Conservation (phyloP, 2,113 vertebrate species). For the Rhagologus leucostigma region DNA sequence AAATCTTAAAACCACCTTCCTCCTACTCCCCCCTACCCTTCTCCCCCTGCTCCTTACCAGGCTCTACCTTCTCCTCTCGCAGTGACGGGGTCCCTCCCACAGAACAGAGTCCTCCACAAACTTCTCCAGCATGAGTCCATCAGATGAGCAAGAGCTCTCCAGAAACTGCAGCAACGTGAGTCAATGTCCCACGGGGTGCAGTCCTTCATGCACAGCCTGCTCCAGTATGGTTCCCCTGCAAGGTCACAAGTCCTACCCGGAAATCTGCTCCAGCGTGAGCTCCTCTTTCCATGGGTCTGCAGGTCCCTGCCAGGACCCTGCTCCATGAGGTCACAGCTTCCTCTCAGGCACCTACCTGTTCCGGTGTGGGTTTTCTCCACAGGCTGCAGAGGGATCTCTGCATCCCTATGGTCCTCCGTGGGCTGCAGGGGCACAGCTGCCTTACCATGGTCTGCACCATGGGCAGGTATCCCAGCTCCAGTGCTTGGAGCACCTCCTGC, state of each 20-base stretch:
- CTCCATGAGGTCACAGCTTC: not conserved
- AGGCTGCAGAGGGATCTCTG: not conserved
- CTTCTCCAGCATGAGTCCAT: not conserved
- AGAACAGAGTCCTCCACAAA: not conserved
- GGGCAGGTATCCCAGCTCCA: not conserved
- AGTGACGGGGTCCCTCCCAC: not conserved
- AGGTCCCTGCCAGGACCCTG: not conserved
- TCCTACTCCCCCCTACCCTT: not conserved
- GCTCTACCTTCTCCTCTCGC: not conserved
- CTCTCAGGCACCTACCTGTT: not conserved
- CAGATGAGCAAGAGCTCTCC: not conserved
- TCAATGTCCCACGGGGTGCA: not conserved
- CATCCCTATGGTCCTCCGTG: not conserved
- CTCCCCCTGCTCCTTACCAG: too few relatives aligned
- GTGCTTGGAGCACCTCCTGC: not conserved
- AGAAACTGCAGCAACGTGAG: not conserved
- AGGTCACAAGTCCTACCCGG: not conserved
- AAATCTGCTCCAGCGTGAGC: rapidly evolving
- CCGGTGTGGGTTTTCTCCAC: not conserved
- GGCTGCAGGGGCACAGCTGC: not conserved
- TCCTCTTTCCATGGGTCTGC: not conserved
- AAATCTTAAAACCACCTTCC: not conserved
- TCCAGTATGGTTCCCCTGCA: rapidly evolving
- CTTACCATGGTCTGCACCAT: rapidly evolving
- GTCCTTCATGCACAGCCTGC: not conserved